Conservation (phyloP, 2,888 invertebrate genomes). For the Sinelater perroti region DNA sequence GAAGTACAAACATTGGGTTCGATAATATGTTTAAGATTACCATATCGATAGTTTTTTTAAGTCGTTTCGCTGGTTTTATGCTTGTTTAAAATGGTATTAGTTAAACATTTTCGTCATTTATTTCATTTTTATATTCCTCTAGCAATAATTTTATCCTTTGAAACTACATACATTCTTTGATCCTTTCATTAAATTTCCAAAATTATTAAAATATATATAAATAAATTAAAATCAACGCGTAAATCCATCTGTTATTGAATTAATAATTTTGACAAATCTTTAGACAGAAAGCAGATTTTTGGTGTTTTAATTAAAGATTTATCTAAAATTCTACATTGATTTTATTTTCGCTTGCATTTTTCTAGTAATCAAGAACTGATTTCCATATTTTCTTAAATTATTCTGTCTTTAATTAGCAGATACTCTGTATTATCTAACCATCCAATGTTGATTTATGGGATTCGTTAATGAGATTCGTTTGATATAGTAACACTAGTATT, state of each 20-base stretch:
- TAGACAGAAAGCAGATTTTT: constrained; percentile 9
- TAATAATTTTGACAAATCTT: constrained; percentile 5
- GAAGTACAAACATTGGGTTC: constrained; percentile 4
- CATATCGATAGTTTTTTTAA: constrained; percentile 3
- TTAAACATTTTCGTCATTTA: constrained; percentile 12
- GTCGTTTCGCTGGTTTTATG: constrained; percentile 3
- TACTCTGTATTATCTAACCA: constrained; percentile 11
- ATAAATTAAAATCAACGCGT: constrained; percentile 8
- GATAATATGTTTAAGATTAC: constrained; percentile 5
- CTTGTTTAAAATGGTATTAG: constrained; percentile 14
- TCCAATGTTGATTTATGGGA: constrained; percentile 14
- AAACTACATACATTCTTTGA: constrained; percentile 5
- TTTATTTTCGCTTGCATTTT: constrained; percentile 16
- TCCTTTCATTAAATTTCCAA: constrained; percentile 15
- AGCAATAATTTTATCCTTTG: constrained; percentile 10
- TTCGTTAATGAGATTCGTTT: constrained; percentile 21
- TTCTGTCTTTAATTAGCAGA: constrained; percentile 16
- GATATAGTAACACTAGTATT: constrained; percentile 11
- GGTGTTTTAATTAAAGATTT: constrained; percentile 6
- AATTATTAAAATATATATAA: constrained; percentile 1
- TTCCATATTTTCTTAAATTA: constrained; percentile 17
- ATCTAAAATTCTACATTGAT: constrained; percentile 8
- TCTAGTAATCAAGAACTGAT: constrained; percentile 6
- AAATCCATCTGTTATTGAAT: constrained; percentile 11
- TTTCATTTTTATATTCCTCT: constrained; percentile 14